Conservation (phyloP, 2,888 invertebrate genomes). For the Ormyrus rosae region DNA sequence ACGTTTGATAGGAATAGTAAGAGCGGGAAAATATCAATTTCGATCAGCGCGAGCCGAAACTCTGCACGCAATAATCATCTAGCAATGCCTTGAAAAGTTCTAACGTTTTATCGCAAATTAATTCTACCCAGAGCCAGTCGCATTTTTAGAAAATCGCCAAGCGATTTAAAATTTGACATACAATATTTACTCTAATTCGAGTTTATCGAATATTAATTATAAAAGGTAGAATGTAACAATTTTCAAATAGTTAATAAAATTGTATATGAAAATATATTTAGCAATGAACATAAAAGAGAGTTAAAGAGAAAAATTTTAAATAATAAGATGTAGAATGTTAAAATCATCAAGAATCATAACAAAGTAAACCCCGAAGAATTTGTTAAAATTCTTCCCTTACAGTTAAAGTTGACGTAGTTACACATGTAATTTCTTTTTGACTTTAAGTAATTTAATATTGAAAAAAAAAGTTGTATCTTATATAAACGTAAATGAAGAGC, state of each 20-base stretch:
- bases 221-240: not conserved
- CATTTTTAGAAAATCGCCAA: constrained; percentile 18
- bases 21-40: not conserved
- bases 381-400: constrained; percentile 13
- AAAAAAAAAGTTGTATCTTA: constrained; percentile 13
- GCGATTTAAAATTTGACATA: constrained; percentile 7
- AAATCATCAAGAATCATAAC: constrained; percentile 22
- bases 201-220: not conserved
- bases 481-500: constrained; percentile 30
- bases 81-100: constrained; percentile 37
- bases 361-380: constrained; percentile 14
- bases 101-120: not conserved
- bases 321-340: not conserved
- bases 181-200: constrained; percentile 3
- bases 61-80: constrained; percentile 32
- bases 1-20: not conserved
- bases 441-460: constrained; percentile 17
- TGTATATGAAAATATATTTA: not conserved
- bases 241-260: not conserved
- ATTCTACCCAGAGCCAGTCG: constrained; percentile 1
- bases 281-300: not conserved
- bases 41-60: not conserved
- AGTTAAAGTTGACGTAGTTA: constrained; percentile 7
- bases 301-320: not conserved
- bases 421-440: not conserved